Base-by-base conservation (phyloP, 1,140 invertebrate species). In the Hermetia illucens region DNA sequence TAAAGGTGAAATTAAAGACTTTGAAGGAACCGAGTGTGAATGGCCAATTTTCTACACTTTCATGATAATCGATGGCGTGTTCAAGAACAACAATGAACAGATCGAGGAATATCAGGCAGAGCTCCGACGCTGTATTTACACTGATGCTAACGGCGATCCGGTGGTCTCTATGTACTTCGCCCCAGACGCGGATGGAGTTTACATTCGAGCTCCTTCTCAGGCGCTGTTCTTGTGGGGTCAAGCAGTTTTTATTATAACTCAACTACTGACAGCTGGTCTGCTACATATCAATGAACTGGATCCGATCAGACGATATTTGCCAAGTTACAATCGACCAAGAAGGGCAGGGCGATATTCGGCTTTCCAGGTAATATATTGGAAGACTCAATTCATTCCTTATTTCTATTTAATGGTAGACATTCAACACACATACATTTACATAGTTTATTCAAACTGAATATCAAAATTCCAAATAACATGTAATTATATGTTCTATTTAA, bases 41-140 rank as follows among this genome's bases (percentile, higher is more conserved):
- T 98, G 95, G 92, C 95, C 95, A 0, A 57, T 98, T 10, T 97
- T 98, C 66, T 94, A 82, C 53, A 78, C 91, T 17, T 87, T 85
- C 56, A 84, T 98, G 78, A 87, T 97, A 21, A 93, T 98, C 45
- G 92, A 97, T 63, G 88, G 91, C 41, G 82, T 91, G 44, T 93
- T 87, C 49, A 82, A 82, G 52, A 77, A 80, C 15, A 65, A 92
- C 42, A 80, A 84, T n/a, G 82, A 89, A 32, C 87, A 95, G 69
- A 81, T 92, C 13, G 79, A 92, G 43, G 79, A 92, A 52, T 98
- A 94, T 64, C 81, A 90, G 55, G 78, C 78, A 45, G 68, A 92
- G 43, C 61, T 97, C 13, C 80, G 85, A 50, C 65, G 73, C 16
- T 69, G 80, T 50, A 72, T 91, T 41, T 75, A 73, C 38, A 77